phyloP scores from a whole-genome alignment of 2,888 invertebrate species.

The Hoplodrina blanda region DNA sequence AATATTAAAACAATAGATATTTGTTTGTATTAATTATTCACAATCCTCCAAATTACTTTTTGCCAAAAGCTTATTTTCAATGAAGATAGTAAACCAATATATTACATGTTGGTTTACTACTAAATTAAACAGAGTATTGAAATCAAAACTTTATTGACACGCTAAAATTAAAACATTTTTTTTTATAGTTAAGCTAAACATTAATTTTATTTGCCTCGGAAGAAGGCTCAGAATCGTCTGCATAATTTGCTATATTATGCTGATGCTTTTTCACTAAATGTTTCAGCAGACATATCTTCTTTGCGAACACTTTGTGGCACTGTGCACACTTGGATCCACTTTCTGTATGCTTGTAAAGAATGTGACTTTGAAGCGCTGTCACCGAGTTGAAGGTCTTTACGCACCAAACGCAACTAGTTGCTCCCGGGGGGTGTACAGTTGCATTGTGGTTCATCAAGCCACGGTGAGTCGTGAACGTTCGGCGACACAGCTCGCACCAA shows the following conservation, averaged over 20 bases:
- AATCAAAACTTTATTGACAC: conserved; percentile 13
- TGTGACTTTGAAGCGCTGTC: conserved; percentile 74
- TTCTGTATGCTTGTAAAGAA: conserved; percentile 73
- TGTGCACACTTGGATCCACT: conserved; percentile 67
- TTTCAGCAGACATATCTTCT: conserved; percentile 63
- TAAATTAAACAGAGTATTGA: conserved; percentile 2
- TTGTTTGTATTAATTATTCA: too few species aligned
- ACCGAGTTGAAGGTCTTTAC: conserved; percentile 70
- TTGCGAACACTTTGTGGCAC: conserved; percentile 74
- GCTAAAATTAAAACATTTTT: neutral
- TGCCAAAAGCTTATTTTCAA: too few species aligned
- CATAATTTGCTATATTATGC: conserved; percentile 2
- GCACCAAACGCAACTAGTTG: conserved; percentile 72
- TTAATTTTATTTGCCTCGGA: conserved; percentile 12
- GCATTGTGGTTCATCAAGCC: conserved; percentile 75
- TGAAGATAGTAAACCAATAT: neutral
- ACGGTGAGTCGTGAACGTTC: conserved; percentile 72
- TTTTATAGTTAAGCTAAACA: neutral
- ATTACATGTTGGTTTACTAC: neutral
- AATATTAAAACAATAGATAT: too few species aligned
- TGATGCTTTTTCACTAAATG: conserved; percentile 72
- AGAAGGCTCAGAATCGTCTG: conserved; percentile 12
- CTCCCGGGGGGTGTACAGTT: conserved; percentile 72
- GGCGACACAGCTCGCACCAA: conserved; percentile 75
- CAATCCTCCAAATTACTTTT: too few species aligned